Base-by-base conservation (phyloP, 2,888 invertebrate species). In the Hydrotaea diabolus region DNA sequence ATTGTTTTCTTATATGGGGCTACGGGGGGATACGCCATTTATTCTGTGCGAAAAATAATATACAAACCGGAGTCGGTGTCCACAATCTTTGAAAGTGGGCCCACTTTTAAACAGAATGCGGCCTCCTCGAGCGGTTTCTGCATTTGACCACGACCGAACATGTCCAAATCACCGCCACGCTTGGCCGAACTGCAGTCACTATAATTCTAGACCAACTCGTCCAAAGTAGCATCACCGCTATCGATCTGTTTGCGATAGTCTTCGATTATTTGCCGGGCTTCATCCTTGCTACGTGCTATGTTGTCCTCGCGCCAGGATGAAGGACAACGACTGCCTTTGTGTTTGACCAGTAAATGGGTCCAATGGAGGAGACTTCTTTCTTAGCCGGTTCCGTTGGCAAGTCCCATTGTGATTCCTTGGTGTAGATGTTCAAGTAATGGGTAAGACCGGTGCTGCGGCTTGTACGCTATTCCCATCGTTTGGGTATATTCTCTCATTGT, bases 161-260 rank as follows among this genome's bases (percentile, higher is more conserved):
- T 95, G 0, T 99, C 99, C 83, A 99, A 94, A 92, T 99, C 99
- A 0, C 99, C 99, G 9, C 98, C 98, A 43, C 97, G 94, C 89
- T 97, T 97, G 0, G 99, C 99, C 0, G 99, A 99, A 85, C 98
- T 98, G 92, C 99, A 99, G 91, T 99, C 99, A n/a, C 98, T 98
- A 92, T 95, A 98, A 92, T 98, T 96, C 7, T 95, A 94, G 0
- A 99, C 99, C 59, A 99, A 93, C 85, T 98, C 97, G 26, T 95
- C 95, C 91, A 99, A 97, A 4, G 96, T 95, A 0, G 94, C 94
- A 90, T 97, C 95, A 0, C 96, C 97, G 17, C 95, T 94, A 2
- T 95, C 95, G 85, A 99, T 98, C 76, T 92, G 90, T 79, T 91
- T 90, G 59, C 89, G 90, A 85, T 92, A 93, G 39, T 97, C 95